Evolutionary conservation across 2,888 invertebrate genomes (phyloP).

Genomic region (Clusia tigrina): DNA sequence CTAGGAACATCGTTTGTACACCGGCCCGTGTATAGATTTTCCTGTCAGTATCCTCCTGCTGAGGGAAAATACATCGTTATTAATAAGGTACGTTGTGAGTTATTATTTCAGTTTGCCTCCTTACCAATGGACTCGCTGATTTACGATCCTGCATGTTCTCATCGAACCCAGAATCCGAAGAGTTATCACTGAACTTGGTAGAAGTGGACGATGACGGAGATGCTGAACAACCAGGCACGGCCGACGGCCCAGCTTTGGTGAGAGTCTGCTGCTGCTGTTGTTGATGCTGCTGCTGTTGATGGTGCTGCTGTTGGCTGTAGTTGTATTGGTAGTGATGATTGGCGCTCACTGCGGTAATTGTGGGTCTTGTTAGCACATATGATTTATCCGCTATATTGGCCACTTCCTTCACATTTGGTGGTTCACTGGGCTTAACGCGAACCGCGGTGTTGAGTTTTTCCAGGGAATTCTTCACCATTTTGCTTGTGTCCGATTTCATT

Average conservation of each 20-base stretch:
- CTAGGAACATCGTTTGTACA: slow-evolving; percentile 55
- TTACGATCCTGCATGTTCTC: slow-evolving; percentile 66
- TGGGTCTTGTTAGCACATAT: slow-evolving; percentile 32
- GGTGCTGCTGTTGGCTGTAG: slow-evolving; percentile 29
- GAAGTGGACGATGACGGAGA: slow-evolving; percentile 53
- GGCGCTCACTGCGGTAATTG: slow-evolving; percentile 25
- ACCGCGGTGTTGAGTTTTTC: slow-evolving; percentile 45
- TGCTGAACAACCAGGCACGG: slow-evolving; percentile 47
- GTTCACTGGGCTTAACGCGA: slow-evolving; percentile 40
- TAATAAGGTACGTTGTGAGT: no score
- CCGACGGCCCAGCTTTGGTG: slow-evolving; percentile 25
- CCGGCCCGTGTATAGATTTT: slow-evolving; percentile 45
- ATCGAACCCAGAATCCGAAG: slow-evolving; percentile 78
- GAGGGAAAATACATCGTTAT: no score
- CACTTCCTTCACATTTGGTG: slow-evolving; percentile 42
- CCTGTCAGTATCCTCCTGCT: slow-evolving; percentile 56
- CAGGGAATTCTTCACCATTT: slow-evolving; percentile 48
- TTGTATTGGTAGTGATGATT: no score
- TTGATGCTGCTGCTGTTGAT: slow-evolving; percentile 17
- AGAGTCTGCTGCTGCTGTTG: slow-evolving; percentile 27
- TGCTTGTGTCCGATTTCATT: slow-evolving; percentile 47
- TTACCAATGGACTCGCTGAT: slow-evolving; percentile 58
- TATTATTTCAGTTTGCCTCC: no score
- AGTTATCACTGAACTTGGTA: slow-evolving; percentile 70
- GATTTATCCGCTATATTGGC: slow-evolving; percentile 42